Base-by-base conservation (phyloP, 2,797 vertebrate genomes). In the Lemur catta region DNA sequence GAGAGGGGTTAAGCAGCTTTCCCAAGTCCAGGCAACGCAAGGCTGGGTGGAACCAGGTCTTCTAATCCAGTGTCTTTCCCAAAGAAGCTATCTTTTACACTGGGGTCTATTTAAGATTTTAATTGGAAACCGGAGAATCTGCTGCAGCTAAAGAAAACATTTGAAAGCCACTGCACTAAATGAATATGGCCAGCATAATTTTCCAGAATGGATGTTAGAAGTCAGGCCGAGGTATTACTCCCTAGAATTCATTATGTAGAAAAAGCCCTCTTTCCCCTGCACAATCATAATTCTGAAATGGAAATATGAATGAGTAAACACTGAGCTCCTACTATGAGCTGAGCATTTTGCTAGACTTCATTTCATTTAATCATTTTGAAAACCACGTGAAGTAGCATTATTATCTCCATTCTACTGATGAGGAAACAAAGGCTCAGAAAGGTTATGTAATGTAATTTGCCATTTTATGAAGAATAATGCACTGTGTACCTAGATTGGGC, bases 341-440 rank as follows among this genome's bases (percentile, higher is more conserved):
- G 14, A 93, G 6, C 2, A 57, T 38, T 94, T 75, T 65, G n/a
- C 71, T 91, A 46, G 46, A 78, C 57, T 82, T 94, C 17, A 92
- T 63, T 95, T 92, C 11, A 84, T 61, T 89, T 91, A 93, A 85
- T 78, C 24, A 26, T 91, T 90, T 48, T 18, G 48, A 91, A 94
- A 96, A 72, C 12, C 24, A 76, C 41, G 57, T 30, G 28, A 82
- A 91, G 13, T 72, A 65, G 38, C 95, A 22, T 24, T 55, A 92
- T 50, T 80, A 65, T 57, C 6, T 67, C 80, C 35, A 28, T 84
- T 84, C 76, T 89, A 85, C 52, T 85, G 55, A 55, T 50, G 55
- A 89, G 33, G 78, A 95, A 91, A 72, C 35, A 71, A 76, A 78
- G 30, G 24, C 22, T 93, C 55, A 90, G 61, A 82, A 92, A 93